These are phyloP conservation scores for Chromoteleia sp. DNA, from an alignment of 2,888 invertebrate species.

Conservation along the genomic window DNA sequence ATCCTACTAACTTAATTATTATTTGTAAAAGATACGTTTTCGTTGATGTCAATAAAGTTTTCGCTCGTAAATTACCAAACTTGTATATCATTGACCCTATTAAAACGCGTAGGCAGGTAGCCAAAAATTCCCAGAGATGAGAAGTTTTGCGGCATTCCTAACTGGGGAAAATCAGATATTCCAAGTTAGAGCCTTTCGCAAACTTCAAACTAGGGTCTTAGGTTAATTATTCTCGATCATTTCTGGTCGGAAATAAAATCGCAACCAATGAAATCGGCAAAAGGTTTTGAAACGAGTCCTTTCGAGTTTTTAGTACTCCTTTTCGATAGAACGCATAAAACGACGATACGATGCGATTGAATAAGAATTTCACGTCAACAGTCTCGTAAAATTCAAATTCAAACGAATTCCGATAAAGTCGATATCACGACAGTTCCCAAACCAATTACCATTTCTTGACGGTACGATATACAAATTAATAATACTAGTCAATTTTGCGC, in stretches of 20 bases:
- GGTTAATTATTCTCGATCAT: conserved; percentile 61
- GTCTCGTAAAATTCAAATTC: conserved; percentile 34
- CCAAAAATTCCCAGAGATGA: conserved; percentile 48
- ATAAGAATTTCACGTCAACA: conserved; percentile 3
- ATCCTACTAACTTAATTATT: neutral
- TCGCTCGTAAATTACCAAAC: conserved; percentile 31
- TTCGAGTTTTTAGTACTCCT: neutral
- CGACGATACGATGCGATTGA: neutral
- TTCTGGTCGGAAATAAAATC: conserved; percentile 37
- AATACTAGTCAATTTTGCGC: too few relatives aligned
- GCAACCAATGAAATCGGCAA: conserved; percentile 28
- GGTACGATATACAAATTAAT: neutral
- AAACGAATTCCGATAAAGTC: neutral
- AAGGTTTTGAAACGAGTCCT: conserved; percentile 19
- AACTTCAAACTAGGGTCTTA: conserved; percentile 53
- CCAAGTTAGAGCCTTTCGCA: conserved; percentile 61
- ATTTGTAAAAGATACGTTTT: conserved; percentile 7
- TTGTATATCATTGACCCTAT: conserved; percentile 43
- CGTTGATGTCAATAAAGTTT: conserved; percentile 8
- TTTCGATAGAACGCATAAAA: neutral
- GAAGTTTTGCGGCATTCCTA: conserved; percentile 60
- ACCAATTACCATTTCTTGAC: conserved; percentile 9
- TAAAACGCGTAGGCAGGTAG: conserved; percentile 36
- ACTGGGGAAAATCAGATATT: conserved; percentile 69
- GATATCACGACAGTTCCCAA: neutral